Evolutionary conservation across 2,113 vertebrate species (phyloP), one percentile per base, ranked within the genome.

Genomic region (Catharus fuscescens): DNA sequence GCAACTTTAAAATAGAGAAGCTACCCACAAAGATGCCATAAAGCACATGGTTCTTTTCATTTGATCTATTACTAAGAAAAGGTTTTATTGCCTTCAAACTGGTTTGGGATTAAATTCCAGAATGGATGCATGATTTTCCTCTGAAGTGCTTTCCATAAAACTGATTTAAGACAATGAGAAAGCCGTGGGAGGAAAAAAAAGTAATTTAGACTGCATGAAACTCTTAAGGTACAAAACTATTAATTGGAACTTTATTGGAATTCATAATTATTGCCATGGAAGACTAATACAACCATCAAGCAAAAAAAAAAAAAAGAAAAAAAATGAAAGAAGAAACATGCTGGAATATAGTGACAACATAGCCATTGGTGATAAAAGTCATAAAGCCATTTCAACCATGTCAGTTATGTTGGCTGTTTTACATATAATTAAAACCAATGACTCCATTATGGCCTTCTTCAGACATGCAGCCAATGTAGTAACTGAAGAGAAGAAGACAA

Each of bases 381-480:
- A n/a, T 50, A 45, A 52, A 32, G 9, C 2, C 6, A 57, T 64
- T 70, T 86, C 32, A 40, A 12, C 38, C 38, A 40, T 81, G 19
- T 11, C 42, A 76, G 11, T 50, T 50, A 38, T 40, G 12, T 9
- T 62, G 23, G 32, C 57, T 57, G 62, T 81, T 57, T 23, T 34
- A 23, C 11, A 38, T 34, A 10, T 38, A 23, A 40, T 8, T 38
- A 34, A n/a, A 15, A 62, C 11, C 21, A 50, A 48, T 38, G 6
- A 24, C 56, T 57, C 36, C 3, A 17, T 8, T 8, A 40, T 0
- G 0, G 45, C 10, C 4, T 20, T 67, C 18, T 56, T 44, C 26
- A 62, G 16, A 31, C 5, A 52, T 64, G 14, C 36, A 57, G 14
- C 14, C 17, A 10, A 14, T 23, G 8, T 1, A 6, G 12, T 26